phyloP scores from a whole-genome alignment of 1,140 invertebrate genomes.

The Bombus waltoni region DNA sequence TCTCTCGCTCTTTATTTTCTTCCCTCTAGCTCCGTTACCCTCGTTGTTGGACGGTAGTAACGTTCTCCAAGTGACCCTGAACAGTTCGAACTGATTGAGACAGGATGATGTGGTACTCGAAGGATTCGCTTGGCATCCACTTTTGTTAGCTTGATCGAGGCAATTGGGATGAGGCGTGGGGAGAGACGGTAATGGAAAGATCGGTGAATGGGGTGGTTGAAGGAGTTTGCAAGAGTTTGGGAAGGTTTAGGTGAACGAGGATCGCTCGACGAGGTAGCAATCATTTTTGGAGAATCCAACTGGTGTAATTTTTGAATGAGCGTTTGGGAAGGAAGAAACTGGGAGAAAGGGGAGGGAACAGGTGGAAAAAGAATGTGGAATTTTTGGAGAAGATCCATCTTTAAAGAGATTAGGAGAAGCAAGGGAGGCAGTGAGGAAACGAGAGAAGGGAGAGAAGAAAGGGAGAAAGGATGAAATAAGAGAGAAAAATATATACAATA shows the following conservation, averaged over 20 bases:
- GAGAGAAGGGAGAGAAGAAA: too few species aligned
- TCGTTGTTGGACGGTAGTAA: not conserved
- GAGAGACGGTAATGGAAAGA: too few species aligned
- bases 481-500: too few species aligned
- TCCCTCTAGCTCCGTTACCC: not conserved
- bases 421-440: not conserved
- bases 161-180: slow-evolving; percentile 34
- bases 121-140: not conserved
- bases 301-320: too few species aligned
- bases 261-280: too few species aligned
- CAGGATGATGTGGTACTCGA: slow-evolving; percentile 41
- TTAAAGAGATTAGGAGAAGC: too few species aligned
- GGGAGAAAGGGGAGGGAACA: too few species aligned
- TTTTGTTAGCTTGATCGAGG: slow-evolving; percentile 40
- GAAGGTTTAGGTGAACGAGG: not conserved
- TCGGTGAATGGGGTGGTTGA: not conserved
- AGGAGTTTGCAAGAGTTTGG: not conserved
- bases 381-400: too few species aligned
- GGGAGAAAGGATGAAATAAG: not conserved
- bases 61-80: slow-evolving; percentile 28
- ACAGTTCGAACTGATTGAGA: slow-evolving; percentile 16
- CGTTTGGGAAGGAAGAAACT: too few species aligned
- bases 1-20: not conserved
- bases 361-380: too few species aligned
- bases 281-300: too few species aligned